Evolutionary conservation across 2,797 vertebrate species (phyloP).

Genomic region (Phataginus tetradactyla): DNA sequence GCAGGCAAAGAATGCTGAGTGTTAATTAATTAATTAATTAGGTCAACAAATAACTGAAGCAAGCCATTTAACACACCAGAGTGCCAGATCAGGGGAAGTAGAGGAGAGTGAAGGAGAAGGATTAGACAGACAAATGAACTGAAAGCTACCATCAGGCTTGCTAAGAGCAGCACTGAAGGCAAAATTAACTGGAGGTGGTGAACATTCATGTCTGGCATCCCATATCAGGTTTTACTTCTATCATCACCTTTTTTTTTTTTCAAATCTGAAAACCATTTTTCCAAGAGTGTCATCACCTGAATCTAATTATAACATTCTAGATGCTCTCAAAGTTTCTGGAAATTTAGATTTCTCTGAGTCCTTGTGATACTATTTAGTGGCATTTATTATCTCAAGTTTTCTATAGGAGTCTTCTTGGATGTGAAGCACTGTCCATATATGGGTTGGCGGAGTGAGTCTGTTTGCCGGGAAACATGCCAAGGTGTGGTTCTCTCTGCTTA

Average conservation of each 20-base stretch:
- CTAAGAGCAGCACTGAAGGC: not conserved
- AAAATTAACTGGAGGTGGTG: not conserved
- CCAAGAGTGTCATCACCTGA: not conserved
- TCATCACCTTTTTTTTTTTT: not conserved
- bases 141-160: not conserved
- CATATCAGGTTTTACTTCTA: not conserved
- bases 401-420: not conserved
- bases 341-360: not conserved
- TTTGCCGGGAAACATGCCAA: not conserved
- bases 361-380: not conserved
- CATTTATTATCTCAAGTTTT: not conserved
- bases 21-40: constrained; percentile 45
- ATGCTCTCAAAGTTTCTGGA: not conserved
- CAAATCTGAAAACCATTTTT: not conserved
- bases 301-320: not conserved
- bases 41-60: not conserved
- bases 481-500: not conserved
- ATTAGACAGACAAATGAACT: not conserved
- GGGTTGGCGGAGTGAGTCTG: not conserved
- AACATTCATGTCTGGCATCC: not conserved
- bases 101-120: not conserved
- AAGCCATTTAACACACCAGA: not conserved
- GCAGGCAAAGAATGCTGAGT: constrained; percentile 2
- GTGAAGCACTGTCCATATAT: not conserved
- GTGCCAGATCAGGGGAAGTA: not conserved